phyloP scores from a whole-genome alignment of 2,797 vertebrate species.

The Tenualosa thibaudeaui region DNA sequence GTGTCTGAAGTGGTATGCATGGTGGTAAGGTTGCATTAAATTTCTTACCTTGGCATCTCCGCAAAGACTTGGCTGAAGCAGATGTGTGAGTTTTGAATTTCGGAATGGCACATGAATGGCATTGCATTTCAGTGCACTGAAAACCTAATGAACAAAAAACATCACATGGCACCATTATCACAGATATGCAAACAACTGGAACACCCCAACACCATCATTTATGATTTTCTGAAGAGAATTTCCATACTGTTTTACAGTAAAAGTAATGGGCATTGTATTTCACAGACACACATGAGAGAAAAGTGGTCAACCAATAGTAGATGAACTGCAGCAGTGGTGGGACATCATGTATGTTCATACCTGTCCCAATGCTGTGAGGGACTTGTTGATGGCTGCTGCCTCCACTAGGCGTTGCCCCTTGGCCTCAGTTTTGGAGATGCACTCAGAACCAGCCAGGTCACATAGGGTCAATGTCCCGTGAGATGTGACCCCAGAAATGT shows the following conservation, averaged over 20 bases:
- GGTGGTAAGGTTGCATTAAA: no score
- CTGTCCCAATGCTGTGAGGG: conserved; percentile 70
- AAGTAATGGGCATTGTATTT: no score
- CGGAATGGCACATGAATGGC: conserved; percentile 70
- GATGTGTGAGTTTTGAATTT: conserved; percentile 70
- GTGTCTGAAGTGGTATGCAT: neutral
- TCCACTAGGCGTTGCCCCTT: conserved; percentile 71
- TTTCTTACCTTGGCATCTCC: conserved; percentile 67
- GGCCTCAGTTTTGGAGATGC: conserved; percentile 69
- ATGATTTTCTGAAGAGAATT: no score
- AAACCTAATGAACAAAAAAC: conserved; percentile 58
- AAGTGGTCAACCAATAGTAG: no score
- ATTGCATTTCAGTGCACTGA: conserved; percentile 66
- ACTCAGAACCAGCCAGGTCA: conserved; percentile 70
- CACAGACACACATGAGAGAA: no score
- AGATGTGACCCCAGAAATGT: conserved; percentile 57
- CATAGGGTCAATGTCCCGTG: conserved; percentile 65
- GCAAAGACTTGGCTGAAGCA: conserved; percentile 71
- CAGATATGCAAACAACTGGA: neutral
- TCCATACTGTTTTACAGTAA: no score
- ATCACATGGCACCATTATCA: neutral
- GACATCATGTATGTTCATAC: conserved; percentile 62
- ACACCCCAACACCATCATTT: neutral
- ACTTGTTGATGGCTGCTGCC: conserved; percentile 71
- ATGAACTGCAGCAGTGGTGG: conserved; percentile 56